phyloP scores from a whole-genome alignment of 2,113 vertebrate species.

The Sitta europaea region DNA sequence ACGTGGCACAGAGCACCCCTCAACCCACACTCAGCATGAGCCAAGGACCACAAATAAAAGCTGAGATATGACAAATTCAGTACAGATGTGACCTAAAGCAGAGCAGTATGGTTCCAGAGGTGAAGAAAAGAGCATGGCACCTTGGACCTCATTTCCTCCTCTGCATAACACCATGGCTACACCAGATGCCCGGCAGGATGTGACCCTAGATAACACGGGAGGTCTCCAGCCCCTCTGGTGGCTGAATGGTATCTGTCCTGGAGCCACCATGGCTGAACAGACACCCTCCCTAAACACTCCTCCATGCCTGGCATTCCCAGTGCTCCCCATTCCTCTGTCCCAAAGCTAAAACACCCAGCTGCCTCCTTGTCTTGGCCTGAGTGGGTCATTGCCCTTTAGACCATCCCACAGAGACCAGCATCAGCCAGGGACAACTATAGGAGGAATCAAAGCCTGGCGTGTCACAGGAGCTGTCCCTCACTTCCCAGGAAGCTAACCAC shows the following conservation, averaged over 20 bases:
- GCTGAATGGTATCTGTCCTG: neutral
- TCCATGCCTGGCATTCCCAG: neutral
- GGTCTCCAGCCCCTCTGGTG: neutral
- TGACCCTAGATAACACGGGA: neutral
- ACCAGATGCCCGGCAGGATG: neutral
- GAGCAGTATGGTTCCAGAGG: neutral
- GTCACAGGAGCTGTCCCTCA: neutral
- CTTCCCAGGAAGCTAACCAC: neutral
- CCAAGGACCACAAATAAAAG: neutral
- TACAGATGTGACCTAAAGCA: neutral
- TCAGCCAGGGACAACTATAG: neutral
- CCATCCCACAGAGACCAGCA: neutral
- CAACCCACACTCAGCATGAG: accelerated
- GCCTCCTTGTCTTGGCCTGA: neutral
- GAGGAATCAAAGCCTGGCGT: neutral
- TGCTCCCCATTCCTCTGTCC: neutral
- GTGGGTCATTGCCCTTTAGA: neutral
- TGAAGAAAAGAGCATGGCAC: neutral
- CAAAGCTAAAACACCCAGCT: neutral
- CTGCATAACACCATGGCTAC: neutral
- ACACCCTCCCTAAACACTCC: neutral
- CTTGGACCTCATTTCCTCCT: neutral
- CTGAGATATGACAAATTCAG: neutral
- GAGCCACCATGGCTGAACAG: neutral
- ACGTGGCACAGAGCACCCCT: neutral